Base-by-base conservation (phyloP, 2,113 vertebrate species). In the Psilopogon haemacephalus region DNA sequence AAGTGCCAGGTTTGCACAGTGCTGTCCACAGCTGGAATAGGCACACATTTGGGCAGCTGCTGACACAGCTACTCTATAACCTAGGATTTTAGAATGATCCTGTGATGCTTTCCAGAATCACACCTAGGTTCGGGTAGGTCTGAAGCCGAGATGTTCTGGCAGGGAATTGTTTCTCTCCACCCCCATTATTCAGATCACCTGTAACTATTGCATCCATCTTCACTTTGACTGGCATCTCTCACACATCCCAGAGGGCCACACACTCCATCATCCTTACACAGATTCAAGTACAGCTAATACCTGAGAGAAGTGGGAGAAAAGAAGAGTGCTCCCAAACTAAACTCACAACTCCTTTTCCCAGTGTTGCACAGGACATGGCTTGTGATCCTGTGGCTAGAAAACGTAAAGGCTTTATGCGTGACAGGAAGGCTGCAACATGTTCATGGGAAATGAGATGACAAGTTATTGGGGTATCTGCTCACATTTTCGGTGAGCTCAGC, bases 231-330 rank as follows among this genome's bases (percentile, higher is more conserved):
- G 67, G 28, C 32, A 32, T 6, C 9, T 81, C 60, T 80, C 42
- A 63, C 40, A 62, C 12, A 33, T 40, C 35, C 32, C 48, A 74
- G 23, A 40, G 54, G 9, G n/a, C 9, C 32, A 11, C 14, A 58
- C 20, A 10, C 2, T 44, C 9, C 32, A 15, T 62, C 35, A 55
- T 0, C 0, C 28, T 70, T 38, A 38, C 6, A 9, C 62, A 86
- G 26, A 71, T 40, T 80, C 23, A 69, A 40, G 48, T 8, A 30
- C 14, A 12, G 30, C 16, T 84, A 2, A 86, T 44, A 54, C 16
- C n/a, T 56, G 76, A 86, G 50, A 27, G 63, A 62, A 74, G n/a
- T 18, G 15, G 26, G 9, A 68, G 26, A 63, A 88, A 37, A n/a
- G 13, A 76, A 8, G 30, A 52, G 21, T 46, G 52, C 19, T 78